Conservation (phyloP, 2,797 vertebrate species). For the Muraenolepis orangiensis region DNA sequence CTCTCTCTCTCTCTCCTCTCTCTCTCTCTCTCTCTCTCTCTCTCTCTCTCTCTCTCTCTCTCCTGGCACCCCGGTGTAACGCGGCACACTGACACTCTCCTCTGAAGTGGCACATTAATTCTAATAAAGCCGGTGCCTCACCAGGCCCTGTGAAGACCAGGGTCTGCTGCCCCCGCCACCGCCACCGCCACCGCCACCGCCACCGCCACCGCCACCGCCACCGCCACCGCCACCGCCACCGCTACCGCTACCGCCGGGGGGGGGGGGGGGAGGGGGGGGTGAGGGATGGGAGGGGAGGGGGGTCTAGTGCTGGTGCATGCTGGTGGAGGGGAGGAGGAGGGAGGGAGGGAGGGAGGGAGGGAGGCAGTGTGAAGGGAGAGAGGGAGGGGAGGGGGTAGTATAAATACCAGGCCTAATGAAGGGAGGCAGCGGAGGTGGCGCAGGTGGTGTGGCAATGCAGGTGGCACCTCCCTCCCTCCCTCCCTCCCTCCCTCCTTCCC, state of each 20-base stretch:
- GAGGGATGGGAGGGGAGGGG: no score
- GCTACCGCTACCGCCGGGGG: constrained; percentile 17
- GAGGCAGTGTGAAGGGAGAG: constrained; percentile 22
- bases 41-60: constrained; percentile 55
- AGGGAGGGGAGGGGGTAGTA: constrained; percentile 56
- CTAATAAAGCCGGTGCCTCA: constrained; percentile 78
- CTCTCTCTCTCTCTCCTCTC: background rate
- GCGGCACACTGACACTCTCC: constrained; percentile 68
- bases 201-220: background rate
- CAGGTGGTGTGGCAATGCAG: constrained; percentile 78
- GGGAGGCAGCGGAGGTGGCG: constrained; percentile 73
- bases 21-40: background rate
- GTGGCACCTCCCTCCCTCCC: constrained; percentile 59
- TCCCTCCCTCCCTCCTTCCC: constrained; percentile 60
- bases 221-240: background rate
- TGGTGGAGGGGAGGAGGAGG: constrained; percentile 16
- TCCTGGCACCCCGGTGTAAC: constrained; percentile 70
- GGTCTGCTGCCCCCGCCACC: constrained; percentile 18
- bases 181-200: background rate
- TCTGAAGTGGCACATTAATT: constrained; percentile 83
- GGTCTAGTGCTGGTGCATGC: background rate
- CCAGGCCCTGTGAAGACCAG: constrained; percentile 65
- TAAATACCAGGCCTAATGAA: constrained; percentile 81
- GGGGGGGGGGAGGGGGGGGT: constrained; percentile 9
- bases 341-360: constrained; percentile 13